phyloP scores from a whole-genome alignment of 1,140 invertebrate genomes.

The Coelopa frigida region DNA sequence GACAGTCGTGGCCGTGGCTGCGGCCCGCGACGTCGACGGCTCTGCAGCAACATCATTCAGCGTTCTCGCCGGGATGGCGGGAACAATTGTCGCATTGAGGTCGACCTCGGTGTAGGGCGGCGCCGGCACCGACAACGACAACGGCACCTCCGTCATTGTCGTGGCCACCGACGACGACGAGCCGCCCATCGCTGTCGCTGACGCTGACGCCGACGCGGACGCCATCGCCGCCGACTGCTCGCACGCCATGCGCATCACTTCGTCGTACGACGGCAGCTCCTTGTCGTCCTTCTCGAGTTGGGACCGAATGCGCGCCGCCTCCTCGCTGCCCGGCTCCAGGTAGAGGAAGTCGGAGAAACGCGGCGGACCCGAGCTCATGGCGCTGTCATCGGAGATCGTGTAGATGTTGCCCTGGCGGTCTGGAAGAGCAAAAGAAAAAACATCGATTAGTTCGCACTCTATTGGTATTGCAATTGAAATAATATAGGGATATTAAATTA shows the following conservation, averaged over 20 bases:
- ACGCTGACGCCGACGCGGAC: neutral
- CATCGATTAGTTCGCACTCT: neutral
- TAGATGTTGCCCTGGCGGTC: slow-evolving; percentile 34
- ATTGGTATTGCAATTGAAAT: neutral
- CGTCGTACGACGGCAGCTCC: slow-evolving; percentile 39
- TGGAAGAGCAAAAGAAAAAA: slow-evolving; percentile 17
- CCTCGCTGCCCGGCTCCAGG: slow-evolving; percentile 31
- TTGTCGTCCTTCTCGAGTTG: slow-evolving; percentile 41
- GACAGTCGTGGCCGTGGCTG: slow-evolving; percentile 1
- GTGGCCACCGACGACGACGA: slow-evolving; percentile 7
- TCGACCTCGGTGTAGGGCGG: slow-evolving; percentile 32
- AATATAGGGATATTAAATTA: no score
- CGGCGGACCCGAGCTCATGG: slow-evolving; percentile 10
- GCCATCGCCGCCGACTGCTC: slow-evolving; percentile 27
- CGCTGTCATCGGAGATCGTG: slow-evolving; percentile 19
- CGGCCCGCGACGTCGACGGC: slow-evolving; percentile 34
- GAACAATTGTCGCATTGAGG: slow-evolving; percentile 14
- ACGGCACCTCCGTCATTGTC: slow-evolving; percentile 1
- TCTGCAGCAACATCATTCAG: neutral
- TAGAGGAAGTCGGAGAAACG: slow-evolving; percentile 35
- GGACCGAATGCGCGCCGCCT: slow-evolving; percentile 35
- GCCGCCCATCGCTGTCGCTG: neutral
- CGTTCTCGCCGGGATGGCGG: neutral
- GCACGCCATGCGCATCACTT: slow-evolving; percentile 42
- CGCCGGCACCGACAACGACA: slow-evolving; percentile 21